Conservation (phyloP, 2,797 vertebrate species). For the Hypotaenidia okinawae region DNA sequence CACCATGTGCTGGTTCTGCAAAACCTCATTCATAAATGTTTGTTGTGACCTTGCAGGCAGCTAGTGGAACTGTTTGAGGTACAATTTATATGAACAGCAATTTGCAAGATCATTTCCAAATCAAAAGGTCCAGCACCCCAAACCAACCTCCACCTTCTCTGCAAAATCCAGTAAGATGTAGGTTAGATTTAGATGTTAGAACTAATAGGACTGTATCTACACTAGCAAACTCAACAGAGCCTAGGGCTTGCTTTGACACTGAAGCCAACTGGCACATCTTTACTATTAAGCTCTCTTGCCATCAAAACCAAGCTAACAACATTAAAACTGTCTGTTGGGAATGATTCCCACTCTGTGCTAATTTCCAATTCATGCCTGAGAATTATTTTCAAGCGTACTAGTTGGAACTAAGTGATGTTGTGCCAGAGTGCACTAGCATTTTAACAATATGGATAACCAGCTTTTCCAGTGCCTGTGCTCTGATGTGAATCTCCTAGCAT, state of each 20-base stretch:
- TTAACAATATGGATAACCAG: neutral
- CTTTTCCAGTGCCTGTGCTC: neutral
- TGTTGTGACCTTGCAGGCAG: neutral
- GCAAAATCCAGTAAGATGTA: neutral
- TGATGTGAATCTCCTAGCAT: neutral
- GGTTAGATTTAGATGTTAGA: neutral
- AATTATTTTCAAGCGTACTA: slow-evolving; percentile 10
- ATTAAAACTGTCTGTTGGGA: slow-evolving; percentile 38
- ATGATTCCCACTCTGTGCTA: slow-evolving; percentile 9
- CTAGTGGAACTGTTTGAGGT: neutral
- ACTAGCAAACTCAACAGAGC: neutral
- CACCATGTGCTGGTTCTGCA: neutral
- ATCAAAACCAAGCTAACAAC: slow-evolving; percentile 49
- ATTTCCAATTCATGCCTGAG: slow-evolving; percentile 26
- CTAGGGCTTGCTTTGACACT: slow-evolving; percentile 20
- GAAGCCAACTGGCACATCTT: slow-evolving; percentile 39
- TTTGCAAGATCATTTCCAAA: neutral
- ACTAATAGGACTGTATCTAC: neutral
- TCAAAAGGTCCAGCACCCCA: neutral
- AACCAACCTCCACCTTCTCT: neutral
- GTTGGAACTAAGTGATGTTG: neutral
- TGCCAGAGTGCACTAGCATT: neutral
- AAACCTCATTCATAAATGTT: slow-evolving; percentile 7
- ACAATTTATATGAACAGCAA: neutral
- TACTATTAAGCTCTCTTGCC: slow-evolving; percentile 36